Conservation (phyloP, 2,797 vertebrate genomes). For the Pseudocheirus occidentalis region DNA sequence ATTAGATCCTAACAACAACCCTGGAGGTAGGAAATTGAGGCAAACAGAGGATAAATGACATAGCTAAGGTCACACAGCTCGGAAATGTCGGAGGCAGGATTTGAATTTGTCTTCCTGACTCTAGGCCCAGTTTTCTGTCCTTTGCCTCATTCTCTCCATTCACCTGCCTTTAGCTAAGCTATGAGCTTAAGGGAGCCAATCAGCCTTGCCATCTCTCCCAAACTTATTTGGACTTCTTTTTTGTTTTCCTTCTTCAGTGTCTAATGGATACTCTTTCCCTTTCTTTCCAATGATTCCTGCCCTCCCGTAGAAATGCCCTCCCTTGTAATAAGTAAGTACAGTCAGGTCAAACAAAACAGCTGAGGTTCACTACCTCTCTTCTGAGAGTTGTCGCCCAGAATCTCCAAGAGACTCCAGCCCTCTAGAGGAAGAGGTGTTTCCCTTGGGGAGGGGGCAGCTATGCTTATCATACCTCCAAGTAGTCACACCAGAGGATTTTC, state of each 20-base stretch:
- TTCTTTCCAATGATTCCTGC: background rate
- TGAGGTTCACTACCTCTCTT: background rate
- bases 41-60: background rate
- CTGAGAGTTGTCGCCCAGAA: background rate
- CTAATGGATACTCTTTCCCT: background rate
- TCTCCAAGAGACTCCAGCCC: conserved; percentile 29
- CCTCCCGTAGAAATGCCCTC: background rate
- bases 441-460: background rate
- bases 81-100: background rate
- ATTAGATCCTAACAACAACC: background rate
- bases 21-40: background rate
- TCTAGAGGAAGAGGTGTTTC: background rate
- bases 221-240: background rate
- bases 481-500: background rate
- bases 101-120: background rate
- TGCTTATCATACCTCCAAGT: background rate
- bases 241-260: background rate
- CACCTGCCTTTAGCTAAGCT: background rate
- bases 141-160: background rate
- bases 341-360: background rate
- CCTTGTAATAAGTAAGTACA: background rate
- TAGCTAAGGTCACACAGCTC: background rate
- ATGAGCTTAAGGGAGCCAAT: background rate
- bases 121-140: background rate
- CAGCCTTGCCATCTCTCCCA: background rate